phyloP scores from a whole-genome alignment of 2,113 vertebrate genomes.

The Reinhardtius hippoglossoides region DNA sequence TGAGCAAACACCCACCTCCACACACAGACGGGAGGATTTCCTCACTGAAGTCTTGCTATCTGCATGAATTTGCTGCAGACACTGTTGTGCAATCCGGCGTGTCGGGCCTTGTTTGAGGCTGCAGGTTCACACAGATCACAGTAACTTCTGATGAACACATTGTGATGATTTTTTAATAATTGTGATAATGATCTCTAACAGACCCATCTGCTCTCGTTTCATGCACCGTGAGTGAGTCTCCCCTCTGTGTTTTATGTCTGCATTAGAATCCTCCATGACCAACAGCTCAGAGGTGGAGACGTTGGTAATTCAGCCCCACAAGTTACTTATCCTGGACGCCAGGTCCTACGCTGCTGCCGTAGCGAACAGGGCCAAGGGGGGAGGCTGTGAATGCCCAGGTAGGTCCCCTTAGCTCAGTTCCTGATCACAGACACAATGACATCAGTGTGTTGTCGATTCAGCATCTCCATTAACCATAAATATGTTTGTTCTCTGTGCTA shows the following conservation, averaged over 20 bases:
- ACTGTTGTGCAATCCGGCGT: constrained; percentile 31
- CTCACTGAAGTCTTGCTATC: not conserved
- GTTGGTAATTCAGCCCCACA: constrained; percentile 89
- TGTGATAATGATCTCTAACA: not conserved
- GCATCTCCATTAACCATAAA: constrained; percentile 13
- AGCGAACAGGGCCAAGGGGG: constrained; percentile 97
- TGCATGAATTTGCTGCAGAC: constrained; percentile 25
- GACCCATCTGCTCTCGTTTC: no score
- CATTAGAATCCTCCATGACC: constrained; percentile 90
- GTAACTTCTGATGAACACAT: not conserved
- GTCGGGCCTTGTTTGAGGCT: constrained; percentile 47
- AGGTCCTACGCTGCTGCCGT: constrained; percentile 96
- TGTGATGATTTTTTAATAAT: not conserved
- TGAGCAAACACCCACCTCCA: not conserved
- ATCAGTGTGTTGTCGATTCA: constrained; percentile 13
- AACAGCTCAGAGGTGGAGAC: constrained; percentile 90
- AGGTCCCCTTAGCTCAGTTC: constrained; percentile 6
- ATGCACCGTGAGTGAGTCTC: no score
- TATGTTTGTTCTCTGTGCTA: constrained; percentile 10
- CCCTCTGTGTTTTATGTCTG: constrained; percentile 19
- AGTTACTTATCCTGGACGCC: constrained; percentile 94
- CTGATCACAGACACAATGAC: constrained; percentile 4
- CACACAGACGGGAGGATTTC: not conserved
- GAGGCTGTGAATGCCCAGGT: constrained; percentile 98
- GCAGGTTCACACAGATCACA: constrained; percentile 1